Percentiles rank a stretch among this genome's conserved stretches.
Conservation (phyloP, 2,888 invertebrate species). For the Metacarcinus magister region DNA sequence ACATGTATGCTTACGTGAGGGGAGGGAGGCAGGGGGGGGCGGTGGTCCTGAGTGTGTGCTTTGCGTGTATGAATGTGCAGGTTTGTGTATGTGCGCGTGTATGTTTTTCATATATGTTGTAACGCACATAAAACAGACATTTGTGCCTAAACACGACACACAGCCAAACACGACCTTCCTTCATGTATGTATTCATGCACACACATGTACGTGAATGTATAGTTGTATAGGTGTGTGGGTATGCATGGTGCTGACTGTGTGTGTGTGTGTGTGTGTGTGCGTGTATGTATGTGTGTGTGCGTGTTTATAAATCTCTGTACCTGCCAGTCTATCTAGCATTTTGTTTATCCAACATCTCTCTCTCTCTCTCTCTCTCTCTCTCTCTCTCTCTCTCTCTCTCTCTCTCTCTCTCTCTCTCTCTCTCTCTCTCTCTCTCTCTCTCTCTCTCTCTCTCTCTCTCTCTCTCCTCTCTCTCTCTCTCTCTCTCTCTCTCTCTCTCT, state of each 20-base stretch:
- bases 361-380: neutral
- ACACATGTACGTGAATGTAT: neutral
- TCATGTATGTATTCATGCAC: neutral
- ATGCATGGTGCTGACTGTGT: neutral
- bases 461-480: neutral
- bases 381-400: neutral
- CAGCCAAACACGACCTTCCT: neutral
- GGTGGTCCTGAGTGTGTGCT: constrained; percentile 26
- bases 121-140: neutral
- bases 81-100: neutral
- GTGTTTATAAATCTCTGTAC: neutral
- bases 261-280: neutral
- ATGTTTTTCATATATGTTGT: neutral
- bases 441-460: constrained; percentile 35
- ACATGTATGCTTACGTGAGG: neutral
- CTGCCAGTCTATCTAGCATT: too few relatives aligned
- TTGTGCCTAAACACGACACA: neutral
- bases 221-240: neutral
- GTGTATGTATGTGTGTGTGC: neutral
- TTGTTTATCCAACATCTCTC: neutral
- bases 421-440: constrained; percentile 59
- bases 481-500: neutral
- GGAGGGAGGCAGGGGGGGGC: neutral
- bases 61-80: neutral
- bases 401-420: neutral